These are phyloP conservation scores for Ciconia nigra DNA, from an alignment of 2,797 vertebrate genomes.

Conservation along the genomic window DNA sequence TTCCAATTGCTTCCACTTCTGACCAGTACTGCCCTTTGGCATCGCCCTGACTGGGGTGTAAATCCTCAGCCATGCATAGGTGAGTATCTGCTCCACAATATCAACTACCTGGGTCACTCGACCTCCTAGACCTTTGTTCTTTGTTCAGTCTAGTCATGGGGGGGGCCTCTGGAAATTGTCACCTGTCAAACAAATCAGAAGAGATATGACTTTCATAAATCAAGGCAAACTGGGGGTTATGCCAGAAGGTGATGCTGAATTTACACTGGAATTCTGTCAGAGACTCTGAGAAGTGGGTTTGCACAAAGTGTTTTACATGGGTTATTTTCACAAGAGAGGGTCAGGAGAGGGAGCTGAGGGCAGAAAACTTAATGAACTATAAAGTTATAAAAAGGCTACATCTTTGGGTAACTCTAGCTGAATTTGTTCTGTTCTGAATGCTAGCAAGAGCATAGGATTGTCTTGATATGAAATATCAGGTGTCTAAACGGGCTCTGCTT, in stretches of 20 bases:
- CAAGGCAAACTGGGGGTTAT: neutral
- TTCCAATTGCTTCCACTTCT: neutral
- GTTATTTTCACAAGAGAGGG: neutral
- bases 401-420: neutral
- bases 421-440: neutral
- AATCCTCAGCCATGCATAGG: neutral
- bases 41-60: too few relatives aligned
- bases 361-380: neutral
- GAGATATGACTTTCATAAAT: neutral
- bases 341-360: neutral
- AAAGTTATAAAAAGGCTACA: neutral
- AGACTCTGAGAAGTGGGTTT: neutral
- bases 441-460: neutral
- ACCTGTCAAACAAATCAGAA: neutral
- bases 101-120: neutral
- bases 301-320: neutral
- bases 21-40: neutral
- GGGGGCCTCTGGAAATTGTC: neutral
- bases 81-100: neutral
- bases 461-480: neutral
- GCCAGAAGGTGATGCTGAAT: neutral
- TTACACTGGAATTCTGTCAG: neutral
- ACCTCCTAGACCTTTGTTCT: neutral
- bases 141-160: neutral
- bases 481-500: neutral